Base-by-base conservation (phyloP, 2,888 invertebrate species). In the Orthosia gothica region DNA sequence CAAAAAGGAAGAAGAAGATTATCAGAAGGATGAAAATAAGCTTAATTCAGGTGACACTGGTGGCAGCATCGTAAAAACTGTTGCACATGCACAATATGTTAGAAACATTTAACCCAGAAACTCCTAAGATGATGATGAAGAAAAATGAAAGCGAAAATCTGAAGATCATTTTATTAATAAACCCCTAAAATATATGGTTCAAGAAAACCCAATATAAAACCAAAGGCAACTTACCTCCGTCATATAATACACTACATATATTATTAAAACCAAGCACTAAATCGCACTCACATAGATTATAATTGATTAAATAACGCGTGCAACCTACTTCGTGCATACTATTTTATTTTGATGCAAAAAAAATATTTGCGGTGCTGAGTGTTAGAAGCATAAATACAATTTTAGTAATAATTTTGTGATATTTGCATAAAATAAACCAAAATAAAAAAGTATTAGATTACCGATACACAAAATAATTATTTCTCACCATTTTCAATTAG, bases 191-290 rank as follows among this genome's bases (percentile, higher is more conserved):
- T 23, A n/a, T 18, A 26, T 32, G 13, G 13, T 61, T 47, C 40
- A 15, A 12, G 3, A 23, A 54, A 52, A 32, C 13, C 18, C 50
- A 45, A 16, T 15, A 32, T 26, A 62, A 59, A 63, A 50, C 18
- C 5, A 54, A 50, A 55, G 23, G 15, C 15, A 20, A 80, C 79
- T 81, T 79, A 81, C 81, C 82, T 54, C 49, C n/a, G 18, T 52
- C 26, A 68, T 47, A 54, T 47, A 69, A 65, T 47, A 54, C 50
- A 69, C 20, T 26, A 79, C 32, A 32, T 71, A 61, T 3, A 62
- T 55, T 45, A 65, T 26, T 63, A 54, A 62, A 15, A 54, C 18
- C 26, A 77, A 76, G 52, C 64, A 69, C 50, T 59, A 55, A 47
- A 64, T 50, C 18, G 9, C 54, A 55, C 47, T 59, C 18, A 57